A percentile compares a stretch with the other conserved stretches of the same genome.
phyloP scores from a whole-genome alignment of 2,888 invertebrate genomes.

The Lepeophtheirus nordmannii region DNA sequence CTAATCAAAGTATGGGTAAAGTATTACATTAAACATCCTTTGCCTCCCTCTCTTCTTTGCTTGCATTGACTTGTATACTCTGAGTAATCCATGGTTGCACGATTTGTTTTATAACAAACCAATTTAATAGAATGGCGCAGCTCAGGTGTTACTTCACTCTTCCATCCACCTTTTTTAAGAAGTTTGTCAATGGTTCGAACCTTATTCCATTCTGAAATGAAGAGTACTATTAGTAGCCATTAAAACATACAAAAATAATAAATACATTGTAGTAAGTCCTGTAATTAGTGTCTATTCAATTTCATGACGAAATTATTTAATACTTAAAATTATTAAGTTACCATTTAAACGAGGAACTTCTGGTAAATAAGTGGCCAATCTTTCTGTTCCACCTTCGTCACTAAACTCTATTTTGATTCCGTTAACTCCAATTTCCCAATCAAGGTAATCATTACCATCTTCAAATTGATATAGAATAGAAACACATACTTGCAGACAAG shows the following conservation, averaged over 20 bases:
- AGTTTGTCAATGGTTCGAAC: slow-evolving; percentile 94
- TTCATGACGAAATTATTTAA: too few relatives aligned
- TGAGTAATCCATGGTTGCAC: slow-evolving; percentile 71
- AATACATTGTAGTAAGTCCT: too few relatives aligned
- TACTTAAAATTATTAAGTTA: slow-evolving; percentile 33
- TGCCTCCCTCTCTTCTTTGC: slow-evolving; percentile 9
- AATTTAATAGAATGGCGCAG: slow-evolving; percentile 74
- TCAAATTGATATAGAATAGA: slow-evolving; percentile 93
- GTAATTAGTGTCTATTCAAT: too few relatives aligned
- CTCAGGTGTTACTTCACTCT: slow-evolving; percentile 72
- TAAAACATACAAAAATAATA: too few relatives aligned
- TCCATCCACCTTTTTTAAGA: slow-evolving; percentile 89
- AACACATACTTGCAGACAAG: slow-evolving; percentile 80
- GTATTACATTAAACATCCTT: too few relatives aligned
- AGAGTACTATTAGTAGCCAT: slow-evolving; percentile 9
- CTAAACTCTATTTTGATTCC: slow-evolving; percentile 95
- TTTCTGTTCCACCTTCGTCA: slow-evolving; percentile 68
- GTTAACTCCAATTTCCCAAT: slow-evolving; percentile 93
- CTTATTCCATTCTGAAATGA: slow-evolving; percentile 82
- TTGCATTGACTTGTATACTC: slow-evolving; percentile 42
- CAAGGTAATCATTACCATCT: slow-evolving; percentile 80
- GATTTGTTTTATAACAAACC: slow-evolving; percentile 91
- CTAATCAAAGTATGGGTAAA: too few relatives aligned
- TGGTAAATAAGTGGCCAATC: slow-evolving; percentile 94
- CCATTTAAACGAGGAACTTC: slow-evolving; percentile 97